Base-by-base conservation (phyloP, 2,888 invertebrate genomes). In the Prenolepis imparis region DNA sequence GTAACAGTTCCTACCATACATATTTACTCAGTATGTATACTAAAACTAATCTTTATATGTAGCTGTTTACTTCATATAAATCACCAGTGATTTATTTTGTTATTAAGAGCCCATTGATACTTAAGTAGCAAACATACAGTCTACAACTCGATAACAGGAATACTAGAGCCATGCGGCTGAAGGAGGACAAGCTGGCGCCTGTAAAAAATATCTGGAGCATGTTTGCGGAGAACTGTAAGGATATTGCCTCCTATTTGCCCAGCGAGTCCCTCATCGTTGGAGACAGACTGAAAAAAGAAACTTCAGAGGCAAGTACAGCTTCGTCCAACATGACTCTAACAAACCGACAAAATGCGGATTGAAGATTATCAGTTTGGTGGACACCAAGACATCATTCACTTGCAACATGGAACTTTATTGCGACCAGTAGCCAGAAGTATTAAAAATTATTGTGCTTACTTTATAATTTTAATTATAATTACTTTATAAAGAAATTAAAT, bases 281-380 rank as follows among this genome's bases (percentile, higher is more conserved):
- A n/a, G 67, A 78, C 28, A 57, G 57, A 67, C 15, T 67, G 21
- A 52, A 57, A 6, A n/a, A n/a, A n/a, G n/a, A n/a, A n/a, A 32
- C 5, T 78, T 78, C 18, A 15, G 44, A 67, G 57, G 59, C n/a
- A 66, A 59, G 12, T 78, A 67, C n/a, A 78, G 59, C 21, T 67
- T 67, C 32, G n/a, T 66, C 8, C 64, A 64, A 41, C 57, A 67
- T 32, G 67, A 67, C 6, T 18, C 77, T n/a, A 57, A n/a, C n/a
- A 78, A 57, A 24, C 41, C 59, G 9, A 59, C 67, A 24, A 59
- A 67, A 4, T 59, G 57, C 12, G 41, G 77, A 12, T 15, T 78
- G 44, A 78, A 67, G 32, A n/a, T 66, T 6, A 18, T 66, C 8
- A 57, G 39, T 12, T 36, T 39, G 15, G 39, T 55, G 24, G 67